phyloP scores from a whole-genome alignment of 2,888 invertebrate genomes.

The Amaurobius ferox region DNA sequence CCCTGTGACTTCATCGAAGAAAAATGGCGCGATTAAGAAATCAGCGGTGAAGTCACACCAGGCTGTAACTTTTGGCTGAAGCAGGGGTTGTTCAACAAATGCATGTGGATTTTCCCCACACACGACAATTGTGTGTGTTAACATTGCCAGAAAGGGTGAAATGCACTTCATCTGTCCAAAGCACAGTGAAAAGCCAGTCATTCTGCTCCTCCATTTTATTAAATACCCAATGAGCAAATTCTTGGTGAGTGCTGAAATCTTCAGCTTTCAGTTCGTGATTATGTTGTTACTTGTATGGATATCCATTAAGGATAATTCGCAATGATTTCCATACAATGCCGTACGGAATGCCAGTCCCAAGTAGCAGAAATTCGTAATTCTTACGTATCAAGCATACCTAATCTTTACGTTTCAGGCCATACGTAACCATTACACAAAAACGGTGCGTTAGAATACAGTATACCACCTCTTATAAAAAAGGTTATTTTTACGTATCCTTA shows the following conservation, averaged over 20 bases:
- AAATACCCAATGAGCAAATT: slow-evolving; percentile 19
- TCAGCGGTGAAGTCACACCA: slow-evolving; percentile 16
- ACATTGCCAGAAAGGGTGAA: slow-evolving; percentile 21
- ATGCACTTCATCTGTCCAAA: slow-evolving; percentile 30
- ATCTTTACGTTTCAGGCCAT: no score
- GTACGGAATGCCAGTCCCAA: no score
- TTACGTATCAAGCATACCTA: no score
- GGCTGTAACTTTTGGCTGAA: background rate
- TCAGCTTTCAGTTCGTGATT: no score
- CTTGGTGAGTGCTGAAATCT: background rate
- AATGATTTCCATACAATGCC: no score
- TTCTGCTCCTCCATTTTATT: slow-evolving; percentile 15
- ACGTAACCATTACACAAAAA: no score
- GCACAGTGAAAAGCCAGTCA: slow-evolving; percentile 23
- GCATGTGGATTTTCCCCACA: slow-evolving; percentile 29
- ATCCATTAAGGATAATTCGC: no score
- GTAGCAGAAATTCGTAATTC: no score
- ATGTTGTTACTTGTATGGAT: no score
- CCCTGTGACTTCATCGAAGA: slow-evolving; percentile 4
- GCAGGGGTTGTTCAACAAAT: slow-evolving; percentile 22
- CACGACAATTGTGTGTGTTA: slow-evolving; percentile 27
- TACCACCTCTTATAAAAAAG: no score
- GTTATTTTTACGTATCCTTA: no score
- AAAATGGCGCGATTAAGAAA: slow-evolving; percentile 28
- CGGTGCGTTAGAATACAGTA: no score